Percentiles rank a stretch among this genome's conserved stretches.
Evolutionary conservation across 2,888 invertebrate species (phyloP).

Genomic region (Troilus luridus): DNA sequence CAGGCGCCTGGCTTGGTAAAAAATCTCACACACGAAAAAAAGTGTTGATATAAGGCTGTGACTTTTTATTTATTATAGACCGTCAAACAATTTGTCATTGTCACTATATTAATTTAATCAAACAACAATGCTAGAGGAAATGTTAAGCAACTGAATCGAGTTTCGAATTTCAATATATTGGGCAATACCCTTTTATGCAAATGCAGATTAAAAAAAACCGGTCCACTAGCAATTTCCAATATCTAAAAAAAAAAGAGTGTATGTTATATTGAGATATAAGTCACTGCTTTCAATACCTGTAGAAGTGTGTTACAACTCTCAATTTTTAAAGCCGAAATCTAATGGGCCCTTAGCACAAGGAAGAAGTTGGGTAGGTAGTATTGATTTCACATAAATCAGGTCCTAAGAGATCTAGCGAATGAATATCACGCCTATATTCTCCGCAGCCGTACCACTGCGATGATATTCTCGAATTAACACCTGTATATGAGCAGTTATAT

Average conservation of each 20-base stretch:
- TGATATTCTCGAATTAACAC: not conserved
- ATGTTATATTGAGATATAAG: too few species aligned
- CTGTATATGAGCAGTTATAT: too few species aligned
- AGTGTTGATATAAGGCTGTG: not conserved
- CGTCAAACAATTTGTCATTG: not conserved
- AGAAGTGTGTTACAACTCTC: too few species aligned
- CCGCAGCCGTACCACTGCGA: not conserved
- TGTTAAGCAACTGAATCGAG: not conserved
- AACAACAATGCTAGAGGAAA: not conserved
- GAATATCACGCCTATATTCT: not conserved
- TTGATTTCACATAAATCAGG: slow-evolving; percentile 31
- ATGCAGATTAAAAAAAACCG: not conserved
- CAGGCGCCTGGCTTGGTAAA: not conserved
- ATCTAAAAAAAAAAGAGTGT: not conserved
- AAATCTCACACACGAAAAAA: not conserved
- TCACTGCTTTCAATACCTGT: too few species aligned
- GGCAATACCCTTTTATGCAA: not conserved
- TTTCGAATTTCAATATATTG: not conserved
- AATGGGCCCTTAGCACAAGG: not conserved
- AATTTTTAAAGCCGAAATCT: not conserved
- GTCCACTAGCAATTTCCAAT: not conserved
- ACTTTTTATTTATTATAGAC: not conserved
- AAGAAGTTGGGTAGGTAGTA: not conserved
- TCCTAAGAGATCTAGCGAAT: not conserved
- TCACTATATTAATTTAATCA: not conserved